Percentiles rank a stretch among this genome's conserved stretches.
phyloP scores from a whole-genome alignment of 2,797 vertebrate species.

The Yasuhikotakia modesta region DNA sequence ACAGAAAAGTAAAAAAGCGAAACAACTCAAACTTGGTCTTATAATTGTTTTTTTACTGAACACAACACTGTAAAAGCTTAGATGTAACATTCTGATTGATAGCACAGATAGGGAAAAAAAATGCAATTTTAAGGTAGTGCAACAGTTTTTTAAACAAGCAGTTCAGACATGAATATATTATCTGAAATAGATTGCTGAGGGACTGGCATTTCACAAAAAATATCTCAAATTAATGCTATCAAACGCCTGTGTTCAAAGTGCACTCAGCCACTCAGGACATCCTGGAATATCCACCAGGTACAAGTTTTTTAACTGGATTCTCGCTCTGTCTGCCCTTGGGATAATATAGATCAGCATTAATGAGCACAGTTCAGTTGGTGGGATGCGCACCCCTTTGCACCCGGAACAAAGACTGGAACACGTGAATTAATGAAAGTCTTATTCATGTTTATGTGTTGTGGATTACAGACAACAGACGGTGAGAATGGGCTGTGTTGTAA shows the following conservation, averaged over 20 bases:
- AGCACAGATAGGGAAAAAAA: too few relatives aligned
- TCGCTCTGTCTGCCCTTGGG: constrained; percentile 4
- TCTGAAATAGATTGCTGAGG: constrained; percentile 20
- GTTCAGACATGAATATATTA: constrained; percentile 6
- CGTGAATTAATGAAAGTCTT: constrained; percentile 20
- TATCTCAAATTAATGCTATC: neutral
- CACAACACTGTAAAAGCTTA: too few relatives aligned
- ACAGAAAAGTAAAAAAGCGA: too few relatives aligned
- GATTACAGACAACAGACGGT: constrained; percentile 16
- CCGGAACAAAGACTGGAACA: constrained; percentile 38
- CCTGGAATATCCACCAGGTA: neutral
- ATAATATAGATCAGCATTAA: constrained; percentile 43
- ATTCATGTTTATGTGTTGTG: constrained; percentile 48
- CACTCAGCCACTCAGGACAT: neutral
- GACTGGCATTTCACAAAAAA: constrained; percentile 18
- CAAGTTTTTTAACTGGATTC: constrained; percentile 39
- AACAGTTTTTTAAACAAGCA: neutral
- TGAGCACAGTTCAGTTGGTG: constrained; percentile 32
- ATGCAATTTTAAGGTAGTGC: too few relatives aligned
- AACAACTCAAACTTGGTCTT: too few relatives aligned
- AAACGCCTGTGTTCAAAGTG: neutral
- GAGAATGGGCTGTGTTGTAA: neutral
- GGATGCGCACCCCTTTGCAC: constrained; percentile 35
- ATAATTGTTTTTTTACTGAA: too few relatives aligned
- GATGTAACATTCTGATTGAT: too few relatives aligned